phyloP scores from a whole-genome alignment of 2,888 invertebrate species.

The Sesamia inferens region DNA sequence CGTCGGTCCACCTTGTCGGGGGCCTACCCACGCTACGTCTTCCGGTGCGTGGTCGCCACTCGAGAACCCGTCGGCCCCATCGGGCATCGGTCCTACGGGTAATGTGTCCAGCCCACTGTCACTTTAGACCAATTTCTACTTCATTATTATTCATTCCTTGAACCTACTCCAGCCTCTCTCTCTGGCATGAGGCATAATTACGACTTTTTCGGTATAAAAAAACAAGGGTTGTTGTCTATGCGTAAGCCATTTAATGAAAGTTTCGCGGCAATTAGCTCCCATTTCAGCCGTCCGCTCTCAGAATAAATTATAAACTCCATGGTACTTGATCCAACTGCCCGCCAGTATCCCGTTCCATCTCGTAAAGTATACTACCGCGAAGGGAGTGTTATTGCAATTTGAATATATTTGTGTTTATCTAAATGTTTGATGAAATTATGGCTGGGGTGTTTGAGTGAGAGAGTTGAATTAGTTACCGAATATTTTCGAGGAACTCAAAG shows the following conservation, averaged over 20 bases:
- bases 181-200: slow-evolving; percentile 15
- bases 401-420: slow-evolving; percentile 46
- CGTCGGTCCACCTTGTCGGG: no score
- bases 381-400: slow-evolving; percentile 37
- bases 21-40: no score
- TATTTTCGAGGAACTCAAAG: slow-evolving; percentile 11
- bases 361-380: slow-evolving; percentile 33
- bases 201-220: slow-evolving; percentile 60
- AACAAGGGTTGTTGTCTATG: slow-evolving; percentile 69
- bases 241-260: slow-evolving; percentile 78
- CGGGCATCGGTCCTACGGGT: no score
- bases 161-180: not conserved
- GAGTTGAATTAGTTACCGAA: slow-evolving; percentile 21
- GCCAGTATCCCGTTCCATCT: slow-evolving; percentile 32
- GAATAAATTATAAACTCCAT: slow-evolving; percentile 76
- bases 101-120: no score
- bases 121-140: not conserved
- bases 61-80: no score
- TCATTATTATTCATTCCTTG: not conserved
- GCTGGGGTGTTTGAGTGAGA: slow-evolving; percentile 14
- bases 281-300: slow-evolving; percentile 68
- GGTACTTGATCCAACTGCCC: slow-evolving; percentile 40
- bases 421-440: slow-evolving; percentile 47
- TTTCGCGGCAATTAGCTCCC: slow-evolving; percentile 79
- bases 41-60: no score